A percentile compares a stretch with the other conserved stretches of the same genome.
These are phyloP conservation scores for Erynnis tages DNA, from an alignment of 2,888 invertebrate genomes.

Conservation along the genomic window DNA sequence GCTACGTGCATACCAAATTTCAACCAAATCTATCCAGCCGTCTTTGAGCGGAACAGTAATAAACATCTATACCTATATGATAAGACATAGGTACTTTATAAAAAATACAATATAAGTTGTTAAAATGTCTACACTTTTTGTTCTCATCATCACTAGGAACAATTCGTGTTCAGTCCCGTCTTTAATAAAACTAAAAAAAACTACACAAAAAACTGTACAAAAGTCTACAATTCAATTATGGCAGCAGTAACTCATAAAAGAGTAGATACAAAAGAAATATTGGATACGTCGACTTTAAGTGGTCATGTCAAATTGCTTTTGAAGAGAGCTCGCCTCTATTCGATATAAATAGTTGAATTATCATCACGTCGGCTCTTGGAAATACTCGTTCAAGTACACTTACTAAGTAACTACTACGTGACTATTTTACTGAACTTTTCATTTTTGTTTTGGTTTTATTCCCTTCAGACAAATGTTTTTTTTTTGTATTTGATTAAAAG, in stretches of 20 bases:
- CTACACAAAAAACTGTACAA: neutral
- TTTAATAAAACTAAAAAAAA: neutral
- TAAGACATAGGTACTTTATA: no score
- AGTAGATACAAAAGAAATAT: neutral
- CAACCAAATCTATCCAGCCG: no score
- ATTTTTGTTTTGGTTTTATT: no score
- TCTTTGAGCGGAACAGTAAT: no score
- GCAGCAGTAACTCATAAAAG: neutral
- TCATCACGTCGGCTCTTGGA: constrained; percentile 5
- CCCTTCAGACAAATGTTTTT: no score
- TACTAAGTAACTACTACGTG: neutral
- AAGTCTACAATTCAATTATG: neutral
- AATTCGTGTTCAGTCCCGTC: neutral
- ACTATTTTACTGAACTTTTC: no score
- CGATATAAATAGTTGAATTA: constrained; percentile 31
- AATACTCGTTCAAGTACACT: neutral
- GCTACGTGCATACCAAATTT: no score
- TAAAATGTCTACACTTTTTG: no score
- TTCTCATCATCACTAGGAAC: neutral
- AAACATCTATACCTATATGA: no score
- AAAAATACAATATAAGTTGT: no score
- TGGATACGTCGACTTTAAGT: neutral
- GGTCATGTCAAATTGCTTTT: constrained; percentile 5
- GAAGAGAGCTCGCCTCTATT: neutral
- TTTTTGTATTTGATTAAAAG: no score